Percentiles rank a stretch among this genome's conserved stretches.
These are phyloP conservation scores for Heliconius ismenius DNA, from an alignment of 2,888 invertebrate genomes.

Conservation along the genomic window DNA sequence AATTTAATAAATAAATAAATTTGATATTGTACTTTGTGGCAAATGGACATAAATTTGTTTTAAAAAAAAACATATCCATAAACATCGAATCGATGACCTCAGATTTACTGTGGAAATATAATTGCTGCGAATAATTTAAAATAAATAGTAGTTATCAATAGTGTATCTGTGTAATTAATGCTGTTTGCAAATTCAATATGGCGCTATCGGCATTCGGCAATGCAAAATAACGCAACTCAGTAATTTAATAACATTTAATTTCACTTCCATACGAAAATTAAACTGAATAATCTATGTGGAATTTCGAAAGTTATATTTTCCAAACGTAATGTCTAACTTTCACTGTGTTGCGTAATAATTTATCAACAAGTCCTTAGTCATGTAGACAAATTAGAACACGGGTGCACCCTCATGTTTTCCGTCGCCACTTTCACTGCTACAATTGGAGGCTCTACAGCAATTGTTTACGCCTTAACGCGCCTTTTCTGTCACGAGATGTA, in stretches of 20 bases:
- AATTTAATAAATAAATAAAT: too few relatives aligned
- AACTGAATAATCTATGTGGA: constrained; percentile 46
- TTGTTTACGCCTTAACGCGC: constrained; percentile 60
- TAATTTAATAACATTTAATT: constrained; percentile 39
- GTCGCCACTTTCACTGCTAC: constrained; percentile 59
- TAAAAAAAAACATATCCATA: too few relatives aligned
- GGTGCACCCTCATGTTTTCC: constrained; percentile 39
- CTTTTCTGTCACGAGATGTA: constrained; percentile 65
- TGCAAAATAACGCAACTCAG: constrained; percentile 32
- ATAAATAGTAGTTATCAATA: neutral
- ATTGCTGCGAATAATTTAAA: neutral
- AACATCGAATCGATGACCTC: too few relatives aligned
- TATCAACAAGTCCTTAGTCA: constrained; percentile 22
- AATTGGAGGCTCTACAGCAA: constrained; percentile 54
- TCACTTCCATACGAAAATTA: constrained; percentile 42
- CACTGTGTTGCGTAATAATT: constrained; percentile 33
- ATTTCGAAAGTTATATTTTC: constrained; percentile 47
- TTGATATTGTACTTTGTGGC: too few relatives aligned
- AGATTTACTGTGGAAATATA: neutral
- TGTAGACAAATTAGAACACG: constrained; percentile 20
- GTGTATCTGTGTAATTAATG: neutral
- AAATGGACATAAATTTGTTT: too few relatives aligned
- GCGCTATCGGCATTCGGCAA: constrained; percentile 35
- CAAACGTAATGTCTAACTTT: constrained; percentile 38
- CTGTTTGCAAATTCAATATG: constrained; percentile 19